Evolutionary conservation across 2,113 vertebrate species (phyloP), one percentile per base, ranked within the genome.

Genomic region (Xiphophorus hellerii): DNA sequence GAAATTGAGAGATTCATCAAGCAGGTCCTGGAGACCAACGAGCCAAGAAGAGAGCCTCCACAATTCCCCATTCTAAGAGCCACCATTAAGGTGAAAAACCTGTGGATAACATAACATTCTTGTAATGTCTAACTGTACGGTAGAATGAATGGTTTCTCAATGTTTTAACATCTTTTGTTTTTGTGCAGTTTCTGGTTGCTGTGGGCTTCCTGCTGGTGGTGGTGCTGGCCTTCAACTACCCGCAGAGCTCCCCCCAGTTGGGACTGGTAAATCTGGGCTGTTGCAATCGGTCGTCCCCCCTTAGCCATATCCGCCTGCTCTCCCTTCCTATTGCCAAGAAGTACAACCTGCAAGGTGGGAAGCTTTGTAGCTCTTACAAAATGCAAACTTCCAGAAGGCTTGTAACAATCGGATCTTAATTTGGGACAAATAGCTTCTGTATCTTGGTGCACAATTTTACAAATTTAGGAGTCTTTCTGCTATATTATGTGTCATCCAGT

Each of bases 1-100:
- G 96, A 97, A 86, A 98, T 98, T 2, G 97, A 99, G 92, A 96
- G 95, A 76, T 98, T 99, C 93, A 96, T 99, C 90, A 96, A 94
- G 88, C 96, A 97, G 69, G 96, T 98, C 13, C 88, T 99, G 91
- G 96, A 98, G 90, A 97, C 96, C 81, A 98, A 97, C 0, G 97
- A 98, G 69, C 97, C 97, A 28, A 93, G 95, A 58, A 89, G 96
- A 66, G 95, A 96, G 0, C 96, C 96, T 0, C 95, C 95, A 0
- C 96, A 96, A 58, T 96, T 97, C 81, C 97, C 96, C 37, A 31
- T 97, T 74, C 92, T 97, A 2, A 89, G 94, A 75, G 92, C 93
- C 58, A 71, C 95, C 25, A 92, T 95, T 73, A 97, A 97, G 97
- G 97, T 98, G n/a, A 37, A 20, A 33, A 31, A 27, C 13, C 7